Conservation (phyloP, 2,888 invertebrate species). For the Orgyia antiqua region DNA sequence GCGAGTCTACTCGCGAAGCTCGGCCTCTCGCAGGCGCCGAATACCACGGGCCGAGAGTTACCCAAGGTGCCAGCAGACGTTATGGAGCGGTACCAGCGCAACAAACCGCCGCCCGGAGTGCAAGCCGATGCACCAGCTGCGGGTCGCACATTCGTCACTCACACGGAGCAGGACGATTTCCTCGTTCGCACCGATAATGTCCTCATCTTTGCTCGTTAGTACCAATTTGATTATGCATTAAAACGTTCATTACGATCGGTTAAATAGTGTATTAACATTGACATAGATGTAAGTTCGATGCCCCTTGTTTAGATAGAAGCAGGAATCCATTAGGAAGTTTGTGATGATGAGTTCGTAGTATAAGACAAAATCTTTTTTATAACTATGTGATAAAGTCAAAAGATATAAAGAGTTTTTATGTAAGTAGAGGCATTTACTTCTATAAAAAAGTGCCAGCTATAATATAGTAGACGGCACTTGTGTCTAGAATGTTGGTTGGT, state of each 20-base stretch:
- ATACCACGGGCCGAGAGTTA: conserved; percentile 78
- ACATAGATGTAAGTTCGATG: conserved; percentile 48
- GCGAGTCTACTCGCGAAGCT: conserved; percentile 81
- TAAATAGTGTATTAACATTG: conserved; percentile 22
- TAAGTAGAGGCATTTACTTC: too few species aligned
- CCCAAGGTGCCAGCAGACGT: conserved; percentile 78
- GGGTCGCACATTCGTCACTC: conserved; percentile 71
- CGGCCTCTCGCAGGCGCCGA: conserved; percentile 80
- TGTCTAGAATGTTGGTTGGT: conserved; percentile 34
- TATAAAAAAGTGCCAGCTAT: too few species aligned
- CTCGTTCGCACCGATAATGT: conserved; percentile 83
- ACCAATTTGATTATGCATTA: conserved; percentile 44
- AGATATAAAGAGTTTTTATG: too few species aligned
- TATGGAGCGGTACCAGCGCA: conserved; percentile 70
- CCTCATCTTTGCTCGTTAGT: conserved; percentile 83
- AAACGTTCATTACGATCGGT: conserved; percentile 22
- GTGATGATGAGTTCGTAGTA: too few species aligned
- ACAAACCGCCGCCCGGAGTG: conserved; percentile 75
- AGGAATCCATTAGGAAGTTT: conserved; percentile 17
- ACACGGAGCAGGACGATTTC: conserved; percentile 81
- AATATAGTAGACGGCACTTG: too few species aligned
- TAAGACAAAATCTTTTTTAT: too few species aligned
- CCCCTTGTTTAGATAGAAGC: conserved; percentile 36
- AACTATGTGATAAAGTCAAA: too few species aligned
- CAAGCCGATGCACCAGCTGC: conserved; percentile 79